phyloP scores from a whole-genome alignment of 1,140 invertebrate species.

The Drosophila littoralis region DNA sequence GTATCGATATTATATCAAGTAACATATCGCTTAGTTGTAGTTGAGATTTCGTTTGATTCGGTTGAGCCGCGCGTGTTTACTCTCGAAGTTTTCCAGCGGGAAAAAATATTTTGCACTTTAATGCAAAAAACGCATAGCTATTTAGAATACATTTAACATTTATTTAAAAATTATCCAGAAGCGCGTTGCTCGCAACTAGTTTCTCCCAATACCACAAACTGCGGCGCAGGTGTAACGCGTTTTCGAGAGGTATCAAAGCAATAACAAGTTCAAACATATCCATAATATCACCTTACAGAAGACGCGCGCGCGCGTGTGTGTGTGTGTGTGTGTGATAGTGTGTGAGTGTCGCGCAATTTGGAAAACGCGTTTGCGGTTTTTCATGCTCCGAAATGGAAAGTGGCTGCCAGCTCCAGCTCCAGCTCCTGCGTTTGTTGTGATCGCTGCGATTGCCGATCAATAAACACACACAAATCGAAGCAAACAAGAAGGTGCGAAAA shows the following conservation, averaged over 20 bases:
- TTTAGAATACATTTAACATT: constrained; percentile 8
- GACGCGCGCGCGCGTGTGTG: constrained; percentile 21
- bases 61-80: constrained; percentile 35
- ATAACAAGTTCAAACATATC: constrained; percentile 70
- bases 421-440: constrained; percentile 30
- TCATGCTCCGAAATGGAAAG: constrained; percentile 67
- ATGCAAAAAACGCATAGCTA: constrained; percentile 9
- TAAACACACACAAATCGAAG: constrained; percentile 45
- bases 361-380: constrained; percentile 68
- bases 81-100: constrained; percentile 16
- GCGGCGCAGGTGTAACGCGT: constrained; percentile 44
- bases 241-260: constrained; percentile 37
- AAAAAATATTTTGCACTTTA: constrained; percentile 18
- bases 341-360: constrained; percentile 43
- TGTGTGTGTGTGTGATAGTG: constrained; percentile 18
- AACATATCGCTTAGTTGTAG: constrained; percentile 42
- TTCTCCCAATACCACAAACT: constrained; percentile 14
- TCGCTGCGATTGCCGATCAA: constrained; percentile 54
- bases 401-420: constrained; percentile 29
- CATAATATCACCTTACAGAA: constrained; percentile 57
- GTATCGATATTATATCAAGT: constrained; percentile 33
- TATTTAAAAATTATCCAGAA: neutral
- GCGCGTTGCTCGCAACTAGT: neutral
- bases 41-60: constrained; percentile 39
- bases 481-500: constrained; percentile 66